Evolutionary conservation across 2,797 vertebrate species (phyloP).

Genomic region (Leptodactylus fallax): DNA sequence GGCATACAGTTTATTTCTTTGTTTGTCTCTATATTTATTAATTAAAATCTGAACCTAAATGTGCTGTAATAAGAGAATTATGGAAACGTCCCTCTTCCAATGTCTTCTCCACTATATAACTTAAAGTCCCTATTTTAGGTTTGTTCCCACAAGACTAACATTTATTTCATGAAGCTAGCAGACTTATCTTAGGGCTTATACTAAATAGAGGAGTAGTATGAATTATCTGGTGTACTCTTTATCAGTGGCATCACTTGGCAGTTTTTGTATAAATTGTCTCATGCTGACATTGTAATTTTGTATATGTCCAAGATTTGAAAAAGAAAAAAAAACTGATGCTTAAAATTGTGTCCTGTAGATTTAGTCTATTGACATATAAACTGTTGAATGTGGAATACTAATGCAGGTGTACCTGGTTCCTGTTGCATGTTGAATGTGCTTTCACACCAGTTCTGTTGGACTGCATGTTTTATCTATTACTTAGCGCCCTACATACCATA

Average conservation of each 20-base stretch:
- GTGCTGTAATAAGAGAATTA: neutral
- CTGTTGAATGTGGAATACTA: conserved; percentile 13
- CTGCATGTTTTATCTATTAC: conserved; percentile 4
- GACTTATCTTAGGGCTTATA: conserved; percentile 10
- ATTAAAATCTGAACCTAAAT: neutral
- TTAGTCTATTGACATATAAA: conserved; percentile 1
- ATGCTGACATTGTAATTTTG: conserved; percentile 4
- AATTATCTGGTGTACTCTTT: neutral
- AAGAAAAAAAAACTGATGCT: conserved; percentile 4
- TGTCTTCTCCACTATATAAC: neutral
- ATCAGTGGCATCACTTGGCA: conserved; percentile 11
- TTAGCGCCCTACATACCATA: too few relatives aligned
- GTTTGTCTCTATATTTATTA: neutral
- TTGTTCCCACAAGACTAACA: conserved; percentile 17
- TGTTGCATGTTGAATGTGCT: conserved; percentile 11
- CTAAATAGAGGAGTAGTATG: neutral
- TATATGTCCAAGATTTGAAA: neutral
- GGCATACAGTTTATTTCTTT: neutral
- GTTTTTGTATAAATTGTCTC: conserved; percentile 13
- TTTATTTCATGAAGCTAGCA: conserved; percentile 23
- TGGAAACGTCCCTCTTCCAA: neutral
- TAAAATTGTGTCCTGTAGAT: conserved; percentile 24
- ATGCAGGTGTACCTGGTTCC: conserved; percentile 7
- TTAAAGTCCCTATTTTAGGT: neutral
- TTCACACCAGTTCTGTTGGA: neutral